Conservation (phyloP, 1,140 invertebrate genomes). For the Mamestra configurata region DNA sequence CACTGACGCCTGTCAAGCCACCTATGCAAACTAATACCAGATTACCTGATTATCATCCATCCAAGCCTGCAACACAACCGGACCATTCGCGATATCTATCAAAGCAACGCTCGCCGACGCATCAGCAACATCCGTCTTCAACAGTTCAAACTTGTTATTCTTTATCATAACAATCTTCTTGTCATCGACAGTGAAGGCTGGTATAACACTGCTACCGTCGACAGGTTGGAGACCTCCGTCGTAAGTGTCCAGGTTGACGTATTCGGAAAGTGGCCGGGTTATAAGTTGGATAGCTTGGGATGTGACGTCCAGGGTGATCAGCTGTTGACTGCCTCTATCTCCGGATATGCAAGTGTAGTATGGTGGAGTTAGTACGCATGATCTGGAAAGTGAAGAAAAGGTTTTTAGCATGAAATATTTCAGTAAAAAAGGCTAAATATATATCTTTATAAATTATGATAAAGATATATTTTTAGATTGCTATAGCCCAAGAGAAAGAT, state of each 20-base stretch:
- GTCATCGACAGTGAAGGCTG: constrained; percentile 79
- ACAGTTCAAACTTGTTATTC: constrained; percentile 72
- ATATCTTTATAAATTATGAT: too few species aligned
- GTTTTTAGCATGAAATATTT: background rate
- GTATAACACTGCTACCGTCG: constrained; percentile 69
- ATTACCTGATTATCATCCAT: constrained; percentile 64
- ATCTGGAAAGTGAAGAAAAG: constrained; percentile 77
- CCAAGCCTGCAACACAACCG: constrained; percentile 76
- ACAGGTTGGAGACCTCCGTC: constrained; percentile 56
- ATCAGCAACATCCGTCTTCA: constrained; percentile 66
- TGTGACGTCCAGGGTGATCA: constrained; percentile 87
- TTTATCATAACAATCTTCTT: constrained; percentile 79
- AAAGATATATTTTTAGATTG: background rate
- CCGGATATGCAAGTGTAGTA: constrained; percentile 90
- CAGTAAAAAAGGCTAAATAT: too few species aligned
- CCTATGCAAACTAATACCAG: background rate
- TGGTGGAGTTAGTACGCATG: constrained; percentile 89
- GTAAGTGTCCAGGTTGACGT: constrained; percentile 62
- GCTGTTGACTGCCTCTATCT: constrained; percentile 77
- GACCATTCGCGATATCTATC: constrained; percentile 70
- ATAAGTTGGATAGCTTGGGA: constrained; percentile 80
- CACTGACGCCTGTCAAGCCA: too few species aligned
- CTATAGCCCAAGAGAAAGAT: too few species aligned
- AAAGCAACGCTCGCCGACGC: constrained; percentile 71
- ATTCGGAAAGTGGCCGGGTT: constrained; percentile 77